Evolutionary conservation across 2,888 invertebrate genomes (phyloP).

Genomic region (Phymatocera aterrima): DNA sequence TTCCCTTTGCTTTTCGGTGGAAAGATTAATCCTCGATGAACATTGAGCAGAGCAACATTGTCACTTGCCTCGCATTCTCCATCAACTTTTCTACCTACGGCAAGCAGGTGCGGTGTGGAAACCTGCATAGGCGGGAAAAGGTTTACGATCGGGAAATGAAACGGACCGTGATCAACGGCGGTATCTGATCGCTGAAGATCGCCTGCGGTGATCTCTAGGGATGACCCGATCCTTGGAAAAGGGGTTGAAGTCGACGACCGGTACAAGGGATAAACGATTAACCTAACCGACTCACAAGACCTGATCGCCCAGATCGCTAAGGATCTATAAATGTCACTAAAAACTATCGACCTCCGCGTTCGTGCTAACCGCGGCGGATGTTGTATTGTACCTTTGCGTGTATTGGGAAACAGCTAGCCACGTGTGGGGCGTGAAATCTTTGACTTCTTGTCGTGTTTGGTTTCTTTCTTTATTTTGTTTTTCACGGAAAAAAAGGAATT

Average conservation of each 20-base stretch:
- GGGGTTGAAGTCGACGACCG: not conserved
- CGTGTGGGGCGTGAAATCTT: slow-evolving; percentile 3
- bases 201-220: not conserved
- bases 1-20: too few species aligned
- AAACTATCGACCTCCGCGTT: slow-evolving; percentile 6
- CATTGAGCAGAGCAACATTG: too few species aligned
- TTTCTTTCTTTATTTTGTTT: not conserved
- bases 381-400: not conserved
- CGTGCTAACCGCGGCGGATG: slow-evolving; percentile 12
- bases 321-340: slow-evolving; percentile 38
- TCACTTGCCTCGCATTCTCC: too few species aligned
- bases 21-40: too few species aligned
- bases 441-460: not conserved
- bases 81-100: not conserved
- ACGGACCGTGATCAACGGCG: not conserved
- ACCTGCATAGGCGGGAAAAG: not conserved
- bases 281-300: not conserved
- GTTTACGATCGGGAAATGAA: slow-evolving; percentile 17
- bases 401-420: not conserved
- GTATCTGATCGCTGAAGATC: slow-evolving; percentile 3
- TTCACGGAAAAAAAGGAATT: not conserved
- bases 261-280: slow-evolving; percentile 30
- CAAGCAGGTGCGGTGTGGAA: not conserved
- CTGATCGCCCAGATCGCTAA: slow-evolving; percentile 25
- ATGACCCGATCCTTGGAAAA: slow-evolving; percentile 1